Base-by-base conservation (phyloP, 2,113 vertebrate genomes). In the Amblyornis subalaris region DNA sequence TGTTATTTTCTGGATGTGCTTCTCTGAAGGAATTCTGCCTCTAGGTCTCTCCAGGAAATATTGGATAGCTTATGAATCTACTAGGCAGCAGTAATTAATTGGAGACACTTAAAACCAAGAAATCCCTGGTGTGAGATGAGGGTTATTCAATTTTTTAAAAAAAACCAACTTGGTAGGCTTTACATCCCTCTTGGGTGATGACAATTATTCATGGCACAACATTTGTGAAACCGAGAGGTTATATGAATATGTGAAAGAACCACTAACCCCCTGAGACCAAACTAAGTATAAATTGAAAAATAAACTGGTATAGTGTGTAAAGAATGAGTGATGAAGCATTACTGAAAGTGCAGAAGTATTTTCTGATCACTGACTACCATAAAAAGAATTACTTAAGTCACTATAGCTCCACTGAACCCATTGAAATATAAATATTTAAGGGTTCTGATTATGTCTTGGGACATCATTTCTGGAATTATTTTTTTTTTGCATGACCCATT, bases 31-130 rank as follows among this genome's bases (percentile, higher is more conserved):
- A 96, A 83, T 89, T 80, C 54, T 89, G 65, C 29, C 57, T 76
- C 36, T 73, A 1, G 2, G 0, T 94, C 83, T 96, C 77, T 77
- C 51, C 79, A 89, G 94, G 83, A 96, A 89, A 76, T 91, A 57
- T 4, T 62, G 57, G 74, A 80, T 40, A 79, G 66, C 40, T 90
- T 93, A 33, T 85, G 74, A 92, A 90, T 87, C 80, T 95, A 31
- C 9, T 10, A 94, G 84, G 76, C 88, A 95, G 36, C 79, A 89
- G 93, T 92, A 96, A 95, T 96, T 95, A 97, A 97, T 93, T 94
- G 64, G 80, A 95, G 80, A 91, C 64, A 66, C 69, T 81, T 89
- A 85, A 93, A 94, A 28, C 62, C 42, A 77, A 94, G 81, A 94
- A 92, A 85, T 73, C 81, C 45, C 77, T 89, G 21, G 48, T 58